Conservation (phyloP, 2,113 vertebrate species). For the Amazona guildingii region DNA sequence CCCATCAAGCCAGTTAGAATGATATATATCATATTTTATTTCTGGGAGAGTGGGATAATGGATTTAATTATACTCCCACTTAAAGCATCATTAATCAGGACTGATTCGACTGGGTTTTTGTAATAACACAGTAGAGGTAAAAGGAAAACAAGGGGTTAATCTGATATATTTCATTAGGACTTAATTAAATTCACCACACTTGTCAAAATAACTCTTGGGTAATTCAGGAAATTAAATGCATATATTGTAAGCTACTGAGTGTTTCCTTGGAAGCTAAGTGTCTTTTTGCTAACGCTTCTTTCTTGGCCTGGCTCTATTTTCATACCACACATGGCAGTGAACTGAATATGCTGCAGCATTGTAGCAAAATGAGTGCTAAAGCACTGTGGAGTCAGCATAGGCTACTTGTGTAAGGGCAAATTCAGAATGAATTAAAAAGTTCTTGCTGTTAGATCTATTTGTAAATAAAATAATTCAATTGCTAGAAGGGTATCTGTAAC, state of each 20-base stretch:
- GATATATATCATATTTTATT: not conserved
- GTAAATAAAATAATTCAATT: not conserved
- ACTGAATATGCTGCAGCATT: not conserved
- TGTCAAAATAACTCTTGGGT: not conserved
- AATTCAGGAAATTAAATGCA: not conserved
- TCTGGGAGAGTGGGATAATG: not conserved
- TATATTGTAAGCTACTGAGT: not conserved
- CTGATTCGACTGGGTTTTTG: not conserved
- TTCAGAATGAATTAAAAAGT: not conserved
- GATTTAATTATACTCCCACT: not conserved
- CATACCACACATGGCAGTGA: rapidly evolving
- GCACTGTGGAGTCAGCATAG: not conserved
- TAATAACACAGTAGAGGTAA: not conserved
- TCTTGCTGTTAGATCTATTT: not conserved
- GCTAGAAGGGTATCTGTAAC: not conserved
- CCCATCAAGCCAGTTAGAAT: not conserved
- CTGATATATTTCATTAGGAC: not conserved
- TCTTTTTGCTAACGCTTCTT: not conserved
- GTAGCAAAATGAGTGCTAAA: not conserved
- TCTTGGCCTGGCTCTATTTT: not conserved
- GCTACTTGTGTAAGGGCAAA: not conserved
- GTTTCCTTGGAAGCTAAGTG: not conserved
- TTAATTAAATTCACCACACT: not conserved
- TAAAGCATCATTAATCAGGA: not conserved
- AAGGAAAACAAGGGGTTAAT: not conserved